Base-by-base conservation (phyloP, 2,113 vertebrate species). In the Acrocephalus arundinaceus region DNA sequence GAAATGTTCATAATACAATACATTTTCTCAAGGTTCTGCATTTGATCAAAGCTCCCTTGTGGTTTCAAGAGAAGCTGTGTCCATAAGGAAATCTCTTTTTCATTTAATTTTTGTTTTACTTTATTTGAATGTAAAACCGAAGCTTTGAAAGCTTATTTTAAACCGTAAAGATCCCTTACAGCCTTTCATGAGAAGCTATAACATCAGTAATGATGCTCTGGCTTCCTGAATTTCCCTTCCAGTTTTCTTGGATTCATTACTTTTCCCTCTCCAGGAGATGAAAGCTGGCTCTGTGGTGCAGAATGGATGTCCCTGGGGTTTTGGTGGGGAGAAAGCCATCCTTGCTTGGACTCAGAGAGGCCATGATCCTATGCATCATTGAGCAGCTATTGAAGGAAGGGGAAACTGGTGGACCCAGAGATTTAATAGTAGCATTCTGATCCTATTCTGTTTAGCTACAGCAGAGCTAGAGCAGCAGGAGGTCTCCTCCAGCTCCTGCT, bases 81-180 rank as follows among this genome's bases (percentile, higher is more conserved):
- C 68, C 90, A 75, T 83, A 88, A 86, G 90, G 37, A 96, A 96
- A 96, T 84, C 75, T 65, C 33, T 52, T 94, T 95, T 88, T 86
- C 33, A 67, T 85, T 92, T 92, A 17, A 51, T 83, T 95, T 96
- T 93, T 88, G 25, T 77, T 95, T 92, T 81, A 86, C 88, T 96
- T 95, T 66, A 90, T 92, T 92, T 92, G 82, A 95, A 93, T 1
- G 0, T 77, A 90, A 96, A 96, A 37, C 61, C 0, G 0, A 93
- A 85, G 65, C 52, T 90, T 85, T 85, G 87, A 80, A 67, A 91
- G 72, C 39, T 91, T 86, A 57, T 83, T 96, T 95, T 90, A 93
- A 88, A 81, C 24, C 61, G 75, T 92, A 81, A 88, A 84, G 52
- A 90, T 85, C 68, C 59, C 65, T 95, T 90, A 41, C 78, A 96